Percentiles rank a stretch among this genome's conserved stretches.
Conservation (phyloP, 2,888 invertebrate genomes). For the Bombyx huttoni region DNA sequence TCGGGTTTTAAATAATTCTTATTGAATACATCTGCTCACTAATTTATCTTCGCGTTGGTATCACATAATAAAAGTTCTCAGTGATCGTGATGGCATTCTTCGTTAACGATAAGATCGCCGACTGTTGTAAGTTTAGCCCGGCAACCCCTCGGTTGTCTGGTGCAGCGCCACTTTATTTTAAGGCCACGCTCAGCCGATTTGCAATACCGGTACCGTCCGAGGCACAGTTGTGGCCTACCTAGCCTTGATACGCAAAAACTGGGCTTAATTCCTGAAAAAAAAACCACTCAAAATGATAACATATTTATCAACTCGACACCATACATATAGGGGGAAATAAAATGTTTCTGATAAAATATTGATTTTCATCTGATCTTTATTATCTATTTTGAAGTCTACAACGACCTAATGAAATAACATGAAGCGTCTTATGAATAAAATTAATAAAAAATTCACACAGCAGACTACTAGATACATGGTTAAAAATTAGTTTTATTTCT, state of each 20-base stretch:
- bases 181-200: slow-evolving; percentile 2
- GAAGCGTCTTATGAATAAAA: neutral
- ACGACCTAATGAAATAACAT: neutral
- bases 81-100: slow-evolving; percentile 18
- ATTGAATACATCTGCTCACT: no score
- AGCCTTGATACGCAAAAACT: slow-evolving; percentile 13
- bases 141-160: slow-evolving; percentile 17
- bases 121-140: slow-evolving; percentile 18
- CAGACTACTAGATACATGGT: no score
- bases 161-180: slow-evolving; percentile 20
- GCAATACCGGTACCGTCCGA: slow-evolving; percentile 19
- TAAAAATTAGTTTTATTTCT: no score
- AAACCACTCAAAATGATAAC: neutral
- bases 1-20: no score
- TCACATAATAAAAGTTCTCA: slow-evolving; percentile 1
- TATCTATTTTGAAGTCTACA: neutral
- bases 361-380: neutral
- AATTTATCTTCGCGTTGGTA: no score
- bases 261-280: slow-evolving; percentile 8
- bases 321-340: no score
- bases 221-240: slow-evolving; percentile 16
- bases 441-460: no score
- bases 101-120: slow-evolving; percentile 10
- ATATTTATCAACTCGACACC: no score
- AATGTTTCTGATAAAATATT: no score